Percentiles rank a stretch among this genome's conserved stretches.
These are phyloP conservation scores for Oreochromis spilurus DNA, from an alignment of 2,113 vertebrate species.

Conservation along the genomic window DNA sequence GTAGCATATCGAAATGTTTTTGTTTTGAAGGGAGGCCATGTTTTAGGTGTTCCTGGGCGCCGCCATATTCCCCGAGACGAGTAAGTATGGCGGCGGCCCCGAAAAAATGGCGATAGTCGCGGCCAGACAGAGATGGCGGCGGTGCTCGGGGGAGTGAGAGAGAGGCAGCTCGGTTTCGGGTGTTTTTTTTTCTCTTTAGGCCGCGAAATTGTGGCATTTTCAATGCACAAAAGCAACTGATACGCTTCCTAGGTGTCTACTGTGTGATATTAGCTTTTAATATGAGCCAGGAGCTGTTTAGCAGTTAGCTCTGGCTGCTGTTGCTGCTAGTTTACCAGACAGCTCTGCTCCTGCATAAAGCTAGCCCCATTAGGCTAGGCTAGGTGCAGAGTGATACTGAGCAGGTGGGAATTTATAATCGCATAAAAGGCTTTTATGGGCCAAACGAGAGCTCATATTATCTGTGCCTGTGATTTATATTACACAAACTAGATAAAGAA, in stretches of 20 bases:
- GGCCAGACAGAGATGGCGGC: constrained; percentile 81
- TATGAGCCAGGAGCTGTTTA: neutral
- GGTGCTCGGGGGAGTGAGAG: constrained; percentile 23
- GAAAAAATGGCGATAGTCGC: constrained; percentile 82
- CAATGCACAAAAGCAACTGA: neutral
- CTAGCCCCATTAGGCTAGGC: neutral
- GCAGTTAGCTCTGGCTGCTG: constrained; percentile 14
- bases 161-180: constrained; percentile 49
- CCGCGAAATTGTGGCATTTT: constrained; percentile 56
- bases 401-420: neutral
- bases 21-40: constrained; percentile 99
- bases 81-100: constrained; percentile 93
- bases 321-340: neutral
- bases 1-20: constrained; percentile 70
- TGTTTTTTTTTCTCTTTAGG: constrained; percentile 16
- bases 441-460: neutral
- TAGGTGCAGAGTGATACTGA: neutral
- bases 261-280: neutral
- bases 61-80: constrained; percentile 97
- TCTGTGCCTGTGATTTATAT: accelerated
- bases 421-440: neutral
- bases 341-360: neutral
- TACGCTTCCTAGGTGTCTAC: neutral
- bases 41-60: constrained; percentile 96
- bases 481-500: neutral